A percentile compares a stretch with the other conserved stretches of the same genome.
Evolutionary conservation across 2,797 vertebrate genomes (phyloP).

Genomic region (Neopelma chrysocephalum): DNA sequence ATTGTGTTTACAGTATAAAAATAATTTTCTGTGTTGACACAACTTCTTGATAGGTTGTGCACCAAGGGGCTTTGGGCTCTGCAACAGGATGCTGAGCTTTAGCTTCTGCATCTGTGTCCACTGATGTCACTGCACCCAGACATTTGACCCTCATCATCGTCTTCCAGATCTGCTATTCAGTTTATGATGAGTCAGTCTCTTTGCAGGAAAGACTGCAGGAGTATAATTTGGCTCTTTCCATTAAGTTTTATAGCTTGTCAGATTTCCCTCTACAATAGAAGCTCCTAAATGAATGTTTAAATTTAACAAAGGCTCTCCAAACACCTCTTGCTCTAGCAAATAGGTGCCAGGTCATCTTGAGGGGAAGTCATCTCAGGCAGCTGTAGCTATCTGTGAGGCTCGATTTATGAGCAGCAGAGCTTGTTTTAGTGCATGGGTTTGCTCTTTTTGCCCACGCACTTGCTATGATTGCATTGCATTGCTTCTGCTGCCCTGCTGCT

Average conservation of each 20-base stretch:
- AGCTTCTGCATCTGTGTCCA: background rate
- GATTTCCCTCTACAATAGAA: background rate
- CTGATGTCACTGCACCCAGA: background rate
- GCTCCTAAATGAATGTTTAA: background rate
- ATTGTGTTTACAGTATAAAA: background rate
- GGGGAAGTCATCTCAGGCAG: background rate
- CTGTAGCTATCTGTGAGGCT: background rate
- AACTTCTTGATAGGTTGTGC: background rate
- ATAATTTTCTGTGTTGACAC: background rate
- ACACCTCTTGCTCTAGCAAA: background rate
- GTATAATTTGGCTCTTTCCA: background rate
- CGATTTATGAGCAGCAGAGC: background rate
- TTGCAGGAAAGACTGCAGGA: background rate
- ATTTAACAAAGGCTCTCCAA: background rate
- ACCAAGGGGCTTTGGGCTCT: background rate
- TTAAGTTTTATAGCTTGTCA: background rate
- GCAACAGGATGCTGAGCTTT: background rate
- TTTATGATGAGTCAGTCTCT: background rate
- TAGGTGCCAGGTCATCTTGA: background rate
- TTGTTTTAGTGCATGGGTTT: background rate
- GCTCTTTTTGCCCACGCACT: background rate
- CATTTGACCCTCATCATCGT: background rate
- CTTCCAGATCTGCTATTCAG: background rate
- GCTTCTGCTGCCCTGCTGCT: background rate
- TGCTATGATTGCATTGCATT: accelerated